A percentile compares a stretch with the other conserved stretches of the same genome.
Evolutionary conservation across 1,140 invertebrate species (phyloP).

Genomic region (Frieseomelitta varia): DNA sequence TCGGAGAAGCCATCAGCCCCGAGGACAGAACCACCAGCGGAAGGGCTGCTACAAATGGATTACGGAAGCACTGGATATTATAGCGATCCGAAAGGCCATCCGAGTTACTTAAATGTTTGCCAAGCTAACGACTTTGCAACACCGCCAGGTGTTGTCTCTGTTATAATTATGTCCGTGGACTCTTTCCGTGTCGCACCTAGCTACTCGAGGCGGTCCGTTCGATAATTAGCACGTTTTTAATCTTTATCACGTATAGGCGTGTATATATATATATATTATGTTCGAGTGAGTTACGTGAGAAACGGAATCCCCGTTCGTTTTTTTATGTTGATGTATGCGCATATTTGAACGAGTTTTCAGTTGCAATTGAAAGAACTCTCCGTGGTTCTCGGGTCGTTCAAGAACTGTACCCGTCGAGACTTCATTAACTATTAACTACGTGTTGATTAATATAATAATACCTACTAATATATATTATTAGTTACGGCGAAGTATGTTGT

Average conservation of each 20-base stretch:
- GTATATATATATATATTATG: no score
- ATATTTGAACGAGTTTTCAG: no score
- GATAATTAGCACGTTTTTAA: conserved; percentile 4
- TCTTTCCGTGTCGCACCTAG: conserved; percentile 48
- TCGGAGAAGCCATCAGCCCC: conserved; percentile 46
- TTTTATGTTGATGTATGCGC: no score
- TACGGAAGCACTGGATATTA: conserved; percentile 74
- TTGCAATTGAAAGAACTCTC: no score
- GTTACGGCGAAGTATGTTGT: no score
- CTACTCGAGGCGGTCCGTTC: conserved; percentile 1
- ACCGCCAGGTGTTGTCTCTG: conserved; percentile 74
- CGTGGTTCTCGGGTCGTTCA: no score
- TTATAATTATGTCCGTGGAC: conserved; percentile 71
- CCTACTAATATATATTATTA: no score
- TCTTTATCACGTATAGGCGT: background rate
- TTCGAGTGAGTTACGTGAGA: no score
- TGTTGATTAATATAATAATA: no score
- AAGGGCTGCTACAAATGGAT: conserved; percentile 71
- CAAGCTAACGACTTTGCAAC: conserved; percentile 74
- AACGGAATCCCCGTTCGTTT: no score
- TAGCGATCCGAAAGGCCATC: conserved; percentile 68
- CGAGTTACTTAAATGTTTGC: conserved; percentile 72
- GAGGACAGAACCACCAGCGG: conserved; percentile 33
- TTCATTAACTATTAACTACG: no score
- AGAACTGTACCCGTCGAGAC: no score